Evolutionary conservation across 2,888 invertebrate species (phyloP).

Genomic region (Eretmocerus hayati): DNA sequence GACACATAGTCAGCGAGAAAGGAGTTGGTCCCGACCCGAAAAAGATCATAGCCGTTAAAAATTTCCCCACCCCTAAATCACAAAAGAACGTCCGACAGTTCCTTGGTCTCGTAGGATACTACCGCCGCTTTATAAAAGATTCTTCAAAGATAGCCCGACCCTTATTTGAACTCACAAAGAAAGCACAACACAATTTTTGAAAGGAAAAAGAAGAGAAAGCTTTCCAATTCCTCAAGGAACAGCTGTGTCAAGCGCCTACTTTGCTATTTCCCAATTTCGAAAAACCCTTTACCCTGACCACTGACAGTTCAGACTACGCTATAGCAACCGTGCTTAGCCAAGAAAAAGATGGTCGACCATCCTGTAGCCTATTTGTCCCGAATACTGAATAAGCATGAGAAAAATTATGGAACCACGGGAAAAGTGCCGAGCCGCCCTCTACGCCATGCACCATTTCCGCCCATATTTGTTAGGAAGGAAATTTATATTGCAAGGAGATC

Average conservation of each 20-base stretch:
- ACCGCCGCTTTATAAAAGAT: not conserved
- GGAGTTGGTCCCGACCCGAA: not conserved
- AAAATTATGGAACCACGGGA: not conserved
- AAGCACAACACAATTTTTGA: not conserved
- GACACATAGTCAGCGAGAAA: slow-evolving; percentile 1
- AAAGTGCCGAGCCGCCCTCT: not conserved
- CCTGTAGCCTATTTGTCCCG: not conserved
- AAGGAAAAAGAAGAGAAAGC: not conserved
- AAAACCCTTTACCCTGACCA: not conserved
- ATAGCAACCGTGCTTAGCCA: not conserved
- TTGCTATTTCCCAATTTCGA: not conserved
- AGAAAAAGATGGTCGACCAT: not conserved
- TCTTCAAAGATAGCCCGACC: not conserved
- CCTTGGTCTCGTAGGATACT: not conserved
- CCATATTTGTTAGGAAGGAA: not conserved
- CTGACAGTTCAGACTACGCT: not conserved
- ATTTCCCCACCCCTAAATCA: not conserved
- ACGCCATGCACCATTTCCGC: not conserved
- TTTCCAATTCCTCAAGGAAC: not conserved
- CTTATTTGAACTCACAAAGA: not conserved
- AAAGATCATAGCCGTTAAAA: not conserved
- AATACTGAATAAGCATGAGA: not conserved
- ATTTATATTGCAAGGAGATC: not conserved
- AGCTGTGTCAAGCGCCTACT: not conserved
- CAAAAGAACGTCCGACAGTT: not conserved